Conservation (phyloP, 2,888 invertebrate species). For the Diachrysia chrysitis region DNA sequence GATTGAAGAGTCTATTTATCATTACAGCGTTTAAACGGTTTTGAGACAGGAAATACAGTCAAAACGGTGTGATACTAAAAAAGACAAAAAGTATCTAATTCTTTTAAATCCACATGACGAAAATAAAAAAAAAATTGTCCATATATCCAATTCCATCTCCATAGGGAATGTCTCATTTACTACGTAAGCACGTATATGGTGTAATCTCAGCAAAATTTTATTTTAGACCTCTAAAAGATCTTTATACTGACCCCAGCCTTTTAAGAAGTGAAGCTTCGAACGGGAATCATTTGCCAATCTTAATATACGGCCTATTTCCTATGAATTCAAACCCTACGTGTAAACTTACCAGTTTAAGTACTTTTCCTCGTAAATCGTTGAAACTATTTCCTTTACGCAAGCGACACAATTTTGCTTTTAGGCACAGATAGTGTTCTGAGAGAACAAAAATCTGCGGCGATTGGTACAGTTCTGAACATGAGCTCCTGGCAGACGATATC, state of each 20-base stretch:
- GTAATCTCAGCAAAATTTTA: no score
- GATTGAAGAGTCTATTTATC: no score
- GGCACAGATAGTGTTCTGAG: conserved; percentile 67
- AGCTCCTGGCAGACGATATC: conserved; percentile 28
- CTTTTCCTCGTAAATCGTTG: conserved; percentile 65
- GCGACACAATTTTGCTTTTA: conserved; percentile 69
- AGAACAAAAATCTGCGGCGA: conserved; percentile 70
- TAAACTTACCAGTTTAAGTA: conserved; percentile 60
- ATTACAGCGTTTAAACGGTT: no score
- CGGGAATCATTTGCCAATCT: conserved; percentile 14
- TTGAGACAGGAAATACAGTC: no score
- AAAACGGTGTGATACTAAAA: no score
- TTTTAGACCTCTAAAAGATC: not conserved
- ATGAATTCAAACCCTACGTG: conserved; percentile 32
- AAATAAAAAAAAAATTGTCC: no score
- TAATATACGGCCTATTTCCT: conserved; percentile 45
- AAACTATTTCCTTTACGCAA: conserved; percentile 59
- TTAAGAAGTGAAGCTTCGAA: conserved; percentile 16
- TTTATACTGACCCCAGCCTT: not conserved
- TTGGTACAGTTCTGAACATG: conserved; percentile 61
- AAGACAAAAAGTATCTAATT: no score
- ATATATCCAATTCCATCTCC: no score
- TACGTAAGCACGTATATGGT: no score
- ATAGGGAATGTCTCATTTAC: no score
- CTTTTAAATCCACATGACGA: no score